These are phyloP conservation scores for Reticulitermes speratus DNA, from an alignment of 1,140 invertebrate species.

Conservation along the genomic window DNA sequence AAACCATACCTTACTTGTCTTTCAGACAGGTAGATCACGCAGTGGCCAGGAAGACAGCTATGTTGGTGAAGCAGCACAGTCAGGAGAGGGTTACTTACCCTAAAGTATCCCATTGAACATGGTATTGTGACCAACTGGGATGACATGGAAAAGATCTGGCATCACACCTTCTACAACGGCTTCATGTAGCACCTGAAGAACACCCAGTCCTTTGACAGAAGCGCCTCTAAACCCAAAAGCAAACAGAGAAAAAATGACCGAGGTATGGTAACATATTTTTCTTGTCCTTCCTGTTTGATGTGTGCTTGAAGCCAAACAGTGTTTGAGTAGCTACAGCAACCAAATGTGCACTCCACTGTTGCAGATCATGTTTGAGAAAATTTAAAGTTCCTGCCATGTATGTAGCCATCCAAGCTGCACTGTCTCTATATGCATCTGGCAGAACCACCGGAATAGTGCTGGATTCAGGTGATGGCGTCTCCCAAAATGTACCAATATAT, in stretches of 20 bases:
- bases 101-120: slow-evolving; percentile 96
- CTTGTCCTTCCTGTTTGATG: not conserved
- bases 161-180: slow-evolving; percentile 94
- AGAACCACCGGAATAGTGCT: slow-evolving; percentile 94
- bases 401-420: slow-evolving; percentile 88
- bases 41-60: slow-evolving; percentile 98
- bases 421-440: slow-evolving; percentile 90
- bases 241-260: slow-evolving; percentile 92
- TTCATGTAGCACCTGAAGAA: slow-evolving; percentile 94
- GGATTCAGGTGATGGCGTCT: slow-evolving; percentile 92
- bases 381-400: slow-evolving; percentile 94
- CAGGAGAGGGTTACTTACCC: slow-evolving; percentile 90
- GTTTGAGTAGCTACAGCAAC: not conserved
- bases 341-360: slow-evolving; percentile 20
- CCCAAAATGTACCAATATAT: slow-evolving; percentile 92
- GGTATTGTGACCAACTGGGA: slow-evolving; percentile 97
- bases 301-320: not conserved
- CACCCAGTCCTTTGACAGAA: slow-evolving; percentile 91
- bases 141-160: slow-evolving; percentile 97
- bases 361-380: slow-evolving; percentile 91
- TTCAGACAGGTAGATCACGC: slow-evolving; percentile 92
- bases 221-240: slow-evolving; percentile 91
- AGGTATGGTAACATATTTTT: slow-evolving; percentile 48
- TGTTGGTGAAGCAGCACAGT: slow-evolving; percentile 96
- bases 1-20: slow-evolving; percentile 25